phyloP scores from a whole-genome alignment of 2,888 invertebrate genomes.

The Tupiocoris notatus region DNA sequence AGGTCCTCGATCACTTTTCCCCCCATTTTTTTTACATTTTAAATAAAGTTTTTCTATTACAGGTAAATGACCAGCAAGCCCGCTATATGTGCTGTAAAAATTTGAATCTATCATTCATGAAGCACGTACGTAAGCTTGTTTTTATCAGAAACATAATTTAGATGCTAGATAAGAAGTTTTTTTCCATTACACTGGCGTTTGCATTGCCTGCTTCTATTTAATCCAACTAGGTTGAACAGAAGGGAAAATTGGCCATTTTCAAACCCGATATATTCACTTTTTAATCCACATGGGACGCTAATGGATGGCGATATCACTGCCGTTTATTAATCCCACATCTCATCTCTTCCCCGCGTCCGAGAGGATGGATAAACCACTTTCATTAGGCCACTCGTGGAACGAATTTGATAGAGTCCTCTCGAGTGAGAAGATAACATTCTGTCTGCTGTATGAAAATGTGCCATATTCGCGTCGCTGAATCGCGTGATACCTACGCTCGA shows the following conservation, averaged over 20 bases:
- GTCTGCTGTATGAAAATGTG: background rate
- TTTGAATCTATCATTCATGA: too few species aligned
- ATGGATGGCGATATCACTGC: background rate
- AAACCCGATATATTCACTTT: background rate
- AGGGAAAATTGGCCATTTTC: background rate
- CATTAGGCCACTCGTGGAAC: background rate
- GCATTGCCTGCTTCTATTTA: too few species aligned
- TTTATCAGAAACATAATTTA: too few species aligned
- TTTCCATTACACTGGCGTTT: too few species aligned
- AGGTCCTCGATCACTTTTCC: too few species aligned
- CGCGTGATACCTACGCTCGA: background rate
- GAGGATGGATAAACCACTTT: background rate
- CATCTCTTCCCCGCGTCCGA: background rate
- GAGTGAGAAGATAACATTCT: background rate
- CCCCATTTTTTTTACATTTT: too few species aligned
- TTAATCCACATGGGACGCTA: background rate
- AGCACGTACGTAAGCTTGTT: too few species aligned
- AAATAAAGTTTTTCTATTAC: too few species aligned
- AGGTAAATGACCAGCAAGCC: too few species aligned
- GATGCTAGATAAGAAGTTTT: too few species aligned
- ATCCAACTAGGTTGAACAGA: background rate
- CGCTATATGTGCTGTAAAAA: too few species aligned
- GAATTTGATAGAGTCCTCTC: background rate
- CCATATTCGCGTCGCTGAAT: background rate
- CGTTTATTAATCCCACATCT: background rate